Evolutionary conservation across 1,140 invertebrate species (phyloP).

Genomic region (Macrostomum lignano): DNA sequence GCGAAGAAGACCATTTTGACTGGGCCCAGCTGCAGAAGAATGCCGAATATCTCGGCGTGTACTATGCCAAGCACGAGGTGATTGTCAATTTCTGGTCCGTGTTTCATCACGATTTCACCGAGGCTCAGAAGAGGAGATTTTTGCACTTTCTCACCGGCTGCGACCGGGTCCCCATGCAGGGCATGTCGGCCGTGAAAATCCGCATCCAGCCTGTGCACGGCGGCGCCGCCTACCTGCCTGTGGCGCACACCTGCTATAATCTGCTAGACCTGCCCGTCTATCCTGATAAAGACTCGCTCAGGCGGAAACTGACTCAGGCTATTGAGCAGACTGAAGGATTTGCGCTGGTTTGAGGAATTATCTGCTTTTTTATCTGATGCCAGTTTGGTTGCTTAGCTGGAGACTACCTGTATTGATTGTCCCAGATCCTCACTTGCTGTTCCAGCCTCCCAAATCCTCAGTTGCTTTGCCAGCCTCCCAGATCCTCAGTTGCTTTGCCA

Average conservation of each 20-base stretch:
- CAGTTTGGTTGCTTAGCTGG: too few relatives aligned
- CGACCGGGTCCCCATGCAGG: conserved; percentile 69
- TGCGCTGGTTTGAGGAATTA: conserved; percentile 47
- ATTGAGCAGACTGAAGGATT: conserved; percentile 82
- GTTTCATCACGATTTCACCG: conserved; percentile 42
- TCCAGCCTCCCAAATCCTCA: too few relatives aligned
- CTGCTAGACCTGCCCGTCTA: conserved; percentile 69
- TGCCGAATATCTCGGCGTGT: conserved; percentile 57
- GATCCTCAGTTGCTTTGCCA: too few relatives aligned
- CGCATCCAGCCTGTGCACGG: conserved; percentile 50
- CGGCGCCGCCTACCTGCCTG: conserved; percentile 57
- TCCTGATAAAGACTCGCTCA: conserved; percentile 49
- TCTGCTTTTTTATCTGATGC: too few relatives aligned
- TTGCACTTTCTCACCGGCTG: conserved; percentile 48
- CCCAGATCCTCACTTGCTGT: too few relatives aligned
- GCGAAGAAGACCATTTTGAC: conserved; percentile 39
- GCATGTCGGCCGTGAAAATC: conserved; percentile 66
- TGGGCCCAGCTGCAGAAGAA: conserved; percentile 23
- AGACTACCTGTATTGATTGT: too few relatives aligned
- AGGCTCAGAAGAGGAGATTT: conserved; percentile 59
- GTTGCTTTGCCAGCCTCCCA: too few relatives aligned
- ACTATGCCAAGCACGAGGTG: conserved; percentile 43
- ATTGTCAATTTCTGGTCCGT: conserved; percentile 79
- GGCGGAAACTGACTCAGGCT: conserved; percentile 55
- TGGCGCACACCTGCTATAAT: conserved; percentile 90